A percentile compares a stretch with the other conserved stretches of the same genome.
These are phyloP conservation scores for Pseudochromis fuscus DNA, from an alignment of 2,797 vertebrate species.

Conservation along the genomic window DNA sequence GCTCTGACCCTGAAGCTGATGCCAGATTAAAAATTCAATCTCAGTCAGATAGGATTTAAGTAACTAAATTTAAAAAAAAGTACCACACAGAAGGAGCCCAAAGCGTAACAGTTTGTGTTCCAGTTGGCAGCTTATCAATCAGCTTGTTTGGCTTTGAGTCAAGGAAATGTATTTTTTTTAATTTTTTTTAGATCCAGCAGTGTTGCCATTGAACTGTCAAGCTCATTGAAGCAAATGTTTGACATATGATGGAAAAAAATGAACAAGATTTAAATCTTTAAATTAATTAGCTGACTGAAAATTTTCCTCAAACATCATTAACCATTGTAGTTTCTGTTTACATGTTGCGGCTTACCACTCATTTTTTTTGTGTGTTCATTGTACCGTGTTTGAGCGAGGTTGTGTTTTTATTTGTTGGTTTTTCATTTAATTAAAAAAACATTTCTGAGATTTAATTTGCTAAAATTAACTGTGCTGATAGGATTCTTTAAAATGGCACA, in stretches of 20 bases:
- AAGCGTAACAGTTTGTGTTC: conserved; percentile 37
- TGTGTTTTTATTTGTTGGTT: no score
- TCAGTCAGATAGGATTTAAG: background rate
- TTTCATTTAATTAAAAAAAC: no score
- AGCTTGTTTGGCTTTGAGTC: conserved; percentile 41
- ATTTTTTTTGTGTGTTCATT: no score
- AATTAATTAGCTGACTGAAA: background rate
- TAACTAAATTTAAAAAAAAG: background rate
- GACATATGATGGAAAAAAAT: conserved; percentile 3
- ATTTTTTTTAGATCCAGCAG: conserved; percentile 4
- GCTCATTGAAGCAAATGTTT: conserved; percentile 16
- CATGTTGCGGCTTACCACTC: no score
- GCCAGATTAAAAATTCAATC: conserved; percentile 29
- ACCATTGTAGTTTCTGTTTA: background rate
- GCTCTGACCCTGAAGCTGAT: background rate
- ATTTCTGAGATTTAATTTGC: background rate
- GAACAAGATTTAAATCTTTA: background rate
- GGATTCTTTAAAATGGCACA: background rate
- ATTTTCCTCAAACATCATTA: background rate
- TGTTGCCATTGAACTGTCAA: conserved; percentile 21
- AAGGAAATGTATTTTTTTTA: conserved; percentile 24
- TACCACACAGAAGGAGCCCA: conserved; percentile 2
- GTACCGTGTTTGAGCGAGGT: no score
- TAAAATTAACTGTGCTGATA: background rate
- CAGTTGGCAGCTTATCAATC: conserved; percentile 44